phyloP scores from a whole-genome alignment of 1,140 invertebrate species.

The Drosophila guanche region DNA sequence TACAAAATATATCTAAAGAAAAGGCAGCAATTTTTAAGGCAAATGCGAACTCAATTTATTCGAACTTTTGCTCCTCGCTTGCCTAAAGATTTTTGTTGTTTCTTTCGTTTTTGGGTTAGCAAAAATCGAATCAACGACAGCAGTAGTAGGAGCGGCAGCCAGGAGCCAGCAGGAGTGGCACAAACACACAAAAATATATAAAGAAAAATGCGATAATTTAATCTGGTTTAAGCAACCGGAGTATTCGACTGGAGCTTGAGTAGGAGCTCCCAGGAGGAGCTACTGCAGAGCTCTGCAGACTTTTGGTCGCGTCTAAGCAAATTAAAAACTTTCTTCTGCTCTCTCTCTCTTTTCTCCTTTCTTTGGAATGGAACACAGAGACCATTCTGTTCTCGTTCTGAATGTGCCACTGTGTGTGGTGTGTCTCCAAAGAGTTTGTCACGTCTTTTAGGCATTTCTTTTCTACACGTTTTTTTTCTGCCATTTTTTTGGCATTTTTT shows the following conservation, averaged over 20 bases:
- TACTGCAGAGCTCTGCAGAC: constrained; percentile 13
- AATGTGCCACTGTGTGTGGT: neutral
- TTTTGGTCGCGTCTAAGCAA: constrained; percentile 51
- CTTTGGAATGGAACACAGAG: too few relatives aligned
- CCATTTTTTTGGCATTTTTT: neutral
- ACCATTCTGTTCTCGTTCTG: neutral
- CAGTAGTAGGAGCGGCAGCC: neutral
- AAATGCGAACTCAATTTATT: constrained; percentile 60
- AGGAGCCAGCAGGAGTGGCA: neutral
- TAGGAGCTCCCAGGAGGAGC: constrained; percentile 21
- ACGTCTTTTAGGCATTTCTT: constrained; percentile 23
- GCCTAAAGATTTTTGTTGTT: constrained; percentile 28
- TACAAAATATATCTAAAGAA: neutral
- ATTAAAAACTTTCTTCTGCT: constrained; percentile 51
- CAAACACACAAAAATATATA: constrained; percentile 17
- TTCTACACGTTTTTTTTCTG: neutral
- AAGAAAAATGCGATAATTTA: constrained; percentile 57
- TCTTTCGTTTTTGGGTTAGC: constrained; percentile 19
- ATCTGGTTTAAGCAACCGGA: constrained; percentile 46
- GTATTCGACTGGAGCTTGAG: neutral
- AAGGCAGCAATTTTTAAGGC: constrained; percentile 30
- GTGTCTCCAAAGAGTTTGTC: constrained; percentile 10
- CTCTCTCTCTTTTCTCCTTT: neutral
- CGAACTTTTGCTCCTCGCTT: constrained; percentile 45
- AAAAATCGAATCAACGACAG: constrained; percentile 45